These are phyloP conservation scores for Drosophila bunnanda DNA, from an alignment of 2,888 invertebrate species.

Conservation along the genomic window DNA sequence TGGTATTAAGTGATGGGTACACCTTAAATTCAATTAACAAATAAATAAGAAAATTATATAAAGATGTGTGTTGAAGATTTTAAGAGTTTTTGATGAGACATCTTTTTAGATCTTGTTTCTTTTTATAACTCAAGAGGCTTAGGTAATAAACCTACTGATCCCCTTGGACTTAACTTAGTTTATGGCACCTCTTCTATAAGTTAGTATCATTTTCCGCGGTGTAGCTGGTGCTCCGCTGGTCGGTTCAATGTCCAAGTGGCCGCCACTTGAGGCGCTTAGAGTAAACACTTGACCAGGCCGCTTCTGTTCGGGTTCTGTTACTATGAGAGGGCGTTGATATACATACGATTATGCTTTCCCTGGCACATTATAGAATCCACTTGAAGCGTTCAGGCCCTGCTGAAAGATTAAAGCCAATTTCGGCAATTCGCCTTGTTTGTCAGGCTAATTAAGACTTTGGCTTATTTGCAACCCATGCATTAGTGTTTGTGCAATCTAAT, in stretches of 20 bases:
- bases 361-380: not conserved
- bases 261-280: conserved; percentile 55
- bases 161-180: not conserved
- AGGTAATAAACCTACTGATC: not conserved
- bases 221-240: not conserved
- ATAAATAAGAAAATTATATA: too few relatives aligned
- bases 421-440: conserved; percentile 71
- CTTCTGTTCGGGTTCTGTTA: conserved; percentile 57
- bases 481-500: conserved; percentile 66
- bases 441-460: conserved; percentile 69
- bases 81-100: not conserved
- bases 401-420: conserved; percentile 63
- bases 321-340: conserved; percentile 18
- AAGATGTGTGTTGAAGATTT: too few relatives aligned
- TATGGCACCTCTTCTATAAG: not conserved
- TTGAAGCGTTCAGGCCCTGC: not conserved
- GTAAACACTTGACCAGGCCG: conserved; percentile 62
- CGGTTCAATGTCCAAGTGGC: conserved; percentile 70
- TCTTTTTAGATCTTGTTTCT: not conserved
- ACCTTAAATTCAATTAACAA: not conserved
- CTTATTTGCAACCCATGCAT: conserved; percentile 41
- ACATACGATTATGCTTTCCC: conserved; percentile 18
- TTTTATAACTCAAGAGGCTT: not conserved
- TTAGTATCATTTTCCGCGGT: not conserved
- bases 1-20: not conserved